These are phyloP conservation scores for Carduelis carduelis DNA, from an alignment of 2,797 vertebrate species.

Conservation along the genomic window DNA sequence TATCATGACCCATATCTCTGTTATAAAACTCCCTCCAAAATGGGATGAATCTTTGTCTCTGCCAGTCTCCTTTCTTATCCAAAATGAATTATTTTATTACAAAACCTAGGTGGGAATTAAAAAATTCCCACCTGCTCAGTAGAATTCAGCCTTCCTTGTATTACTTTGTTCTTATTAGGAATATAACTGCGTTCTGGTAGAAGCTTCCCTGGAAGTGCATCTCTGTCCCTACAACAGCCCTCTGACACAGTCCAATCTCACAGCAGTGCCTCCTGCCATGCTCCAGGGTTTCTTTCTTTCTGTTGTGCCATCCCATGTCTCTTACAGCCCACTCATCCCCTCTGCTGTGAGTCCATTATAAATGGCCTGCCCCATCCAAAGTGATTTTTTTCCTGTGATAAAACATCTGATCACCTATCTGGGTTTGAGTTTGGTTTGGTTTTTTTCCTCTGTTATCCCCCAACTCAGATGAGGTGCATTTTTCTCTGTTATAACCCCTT, in stretches of 20 bases:
- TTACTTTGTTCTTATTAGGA: not conserved
- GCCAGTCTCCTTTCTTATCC: not conserved
- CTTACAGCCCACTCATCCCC: not conserved
- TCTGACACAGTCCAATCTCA: not conserved
- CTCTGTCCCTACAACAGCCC: not conserved
- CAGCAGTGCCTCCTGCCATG: not conserved
- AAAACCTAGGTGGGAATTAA: not conserved
- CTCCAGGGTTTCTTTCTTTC: not conserved
- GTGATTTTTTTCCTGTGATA: not conserved
- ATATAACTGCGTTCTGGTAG: not conserved
- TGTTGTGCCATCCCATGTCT: not conserved
- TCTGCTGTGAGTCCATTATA: not conserved
- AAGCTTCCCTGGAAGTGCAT: not conserved
- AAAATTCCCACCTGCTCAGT: not conserved
- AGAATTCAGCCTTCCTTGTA: not conserved
- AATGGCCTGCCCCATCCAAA: not conserved
- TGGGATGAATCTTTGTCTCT: not conserved
- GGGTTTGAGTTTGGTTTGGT: not conserved
- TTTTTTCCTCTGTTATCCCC: not conserved
- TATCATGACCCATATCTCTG: not conserved
- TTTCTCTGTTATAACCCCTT: slow-evolving; percentile 24
- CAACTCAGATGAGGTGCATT: slow-evolving; percentile 6
- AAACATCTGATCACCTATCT: not conserved
- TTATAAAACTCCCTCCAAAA: slow-evolving; percentile 20
- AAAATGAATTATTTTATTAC: not conserved